Conservation (phyloP, 2,113 vertebrate genomes). For the Cyprinodon variegatus region DNA sequence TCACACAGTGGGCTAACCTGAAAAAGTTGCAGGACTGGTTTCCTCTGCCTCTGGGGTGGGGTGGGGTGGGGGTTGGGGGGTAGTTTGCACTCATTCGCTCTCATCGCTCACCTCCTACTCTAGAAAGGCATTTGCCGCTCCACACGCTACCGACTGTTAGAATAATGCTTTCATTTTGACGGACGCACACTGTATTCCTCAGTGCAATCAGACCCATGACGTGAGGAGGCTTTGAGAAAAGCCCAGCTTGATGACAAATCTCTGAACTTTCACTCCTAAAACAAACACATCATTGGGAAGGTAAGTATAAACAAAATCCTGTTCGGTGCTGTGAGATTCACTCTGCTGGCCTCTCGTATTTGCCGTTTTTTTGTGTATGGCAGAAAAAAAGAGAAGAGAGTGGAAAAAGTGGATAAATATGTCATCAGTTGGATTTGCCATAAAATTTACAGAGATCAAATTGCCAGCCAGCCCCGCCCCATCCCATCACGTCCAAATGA, state of each 20-base stretch:
- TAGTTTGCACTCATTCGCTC: slow-evolving; percentile 17
- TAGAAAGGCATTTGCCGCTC: slow-evolving; percentile 1
- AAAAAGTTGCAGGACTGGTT: slow-evolving; percentile 69
- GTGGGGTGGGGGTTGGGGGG: too few relatives aligned
- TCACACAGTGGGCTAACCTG: slow-evolving; percentile 18
- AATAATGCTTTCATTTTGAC: slow-evolving; percentile 44
- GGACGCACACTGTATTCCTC: slow-evolving; percentile 19
- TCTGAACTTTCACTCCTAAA: slow-evolving; percentile 45
- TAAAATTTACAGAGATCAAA: slow-evolving; percentile 45
- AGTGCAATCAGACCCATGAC: neutral
- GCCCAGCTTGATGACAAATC: slow-evolving; percentile 47
- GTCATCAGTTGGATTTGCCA: slow-evolving; percentile 63
- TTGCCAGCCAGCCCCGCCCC: slow-evolving; percentile 47
- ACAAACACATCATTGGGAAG: slow-evolving; percentile 17
- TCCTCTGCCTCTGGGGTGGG: slow-evolving; percentile 54
- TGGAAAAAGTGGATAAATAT: slow-evolving; percentile 67
- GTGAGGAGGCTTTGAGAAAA: slow-evolving; percentile 11
- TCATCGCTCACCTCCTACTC: slow-evolving; percentile 31
- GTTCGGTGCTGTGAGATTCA: slow-evolving; percentile 4
- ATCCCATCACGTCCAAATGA: slow-evolving; percentile 35
- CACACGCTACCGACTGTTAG: slow-evolving; percentile 31
- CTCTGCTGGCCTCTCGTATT: slow-evolving; percentile 19
- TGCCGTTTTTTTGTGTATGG: slow-evolving; percentile 1
- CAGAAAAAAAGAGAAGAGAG: slow-evolving; percentile 14
- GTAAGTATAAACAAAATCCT: slow-evolving; percentile 11